Percentiles rank a stretch among this genome's conserved stretches.
Conservation (phyloP, 1,140 invertebrate species). For the Scaptomyza hsui region DNA sequence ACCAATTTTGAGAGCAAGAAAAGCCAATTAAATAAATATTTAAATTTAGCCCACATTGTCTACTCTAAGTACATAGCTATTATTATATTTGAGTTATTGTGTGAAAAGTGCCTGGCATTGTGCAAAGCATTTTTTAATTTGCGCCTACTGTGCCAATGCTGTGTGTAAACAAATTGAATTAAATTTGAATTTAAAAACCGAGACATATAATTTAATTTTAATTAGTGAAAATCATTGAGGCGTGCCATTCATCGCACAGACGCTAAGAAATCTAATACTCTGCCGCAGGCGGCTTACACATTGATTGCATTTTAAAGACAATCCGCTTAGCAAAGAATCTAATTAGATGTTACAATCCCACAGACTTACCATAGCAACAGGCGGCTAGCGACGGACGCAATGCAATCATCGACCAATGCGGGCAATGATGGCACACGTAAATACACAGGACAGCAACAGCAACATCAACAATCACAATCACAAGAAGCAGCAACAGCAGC, state of each 20-base stretch:
- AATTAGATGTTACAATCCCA: slow-evolving; percentile 7
- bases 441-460: slow-evolving; percentile 47
- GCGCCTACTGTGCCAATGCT: slow-evolving; percentile 8
- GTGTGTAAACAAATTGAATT: slow-evolving; percentile 15
- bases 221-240: slow-evolving; percentile 66
- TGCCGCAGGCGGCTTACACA: slow-evolving; percentile 59
- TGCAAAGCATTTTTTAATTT: slow-evolving; percentile 50
- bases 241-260: slow-evolving; percentile 14
- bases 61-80: slow-evolving; percentile 15
- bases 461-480: slow-evolving; percentile 32
- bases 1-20: slow-evolving; percentile 34
- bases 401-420: slow-evolving; percentile 84
- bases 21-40: slow-evolving; percentile 76
- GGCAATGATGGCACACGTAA: slow-evolving; percentile 81
- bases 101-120: slow-evolving; percentile 19
- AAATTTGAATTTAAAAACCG: slow-evolving; percentile 15
- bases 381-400: slow-evolving; percentile 80
- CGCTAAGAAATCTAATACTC: slow-evolving; percentile 18
- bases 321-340: slow-evolving; percentile 60
- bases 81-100: slow-evolving; percentile 57
- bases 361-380: slow-evolving; percentile 62
- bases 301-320: slow-evolving; percentile 77
- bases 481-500: slow-evolving; percentile 25
- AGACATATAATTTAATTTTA: slow-evolving; percentile 72
- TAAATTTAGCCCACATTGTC: slow-evolving; percentile 55